Evolutionary conservation across 1,140 invertebrate species (phyloP).

Genomic region (Caenorhabditis remanei): DNA sequence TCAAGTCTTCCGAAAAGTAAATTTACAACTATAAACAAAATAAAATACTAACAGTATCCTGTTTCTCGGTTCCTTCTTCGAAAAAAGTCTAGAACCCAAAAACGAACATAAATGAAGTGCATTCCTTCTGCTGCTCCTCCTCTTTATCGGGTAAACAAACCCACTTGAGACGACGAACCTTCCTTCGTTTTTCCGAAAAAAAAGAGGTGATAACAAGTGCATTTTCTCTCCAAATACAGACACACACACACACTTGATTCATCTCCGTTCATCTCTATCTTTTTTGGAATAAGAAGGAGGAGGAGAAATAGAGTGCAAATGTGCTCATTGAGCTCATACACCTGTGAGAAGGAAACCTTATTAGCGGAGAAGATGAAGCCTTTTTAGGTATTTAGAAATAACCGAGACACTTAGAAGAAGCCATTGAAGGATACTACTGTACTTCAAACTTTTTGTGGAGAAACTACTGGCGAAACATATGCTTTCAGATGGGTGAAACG

Average conservation of each 20-base stretch:
- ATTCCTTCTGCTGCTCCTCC: background rate
- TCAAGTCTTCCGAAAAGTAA: no score
- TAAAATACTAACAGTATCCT: no score
- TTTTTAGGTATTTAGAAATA: constrained; percentile 51
- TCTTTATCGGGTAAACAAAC: constrained; percentile 39
- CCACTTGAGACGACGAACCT: constrained; percentile 40
- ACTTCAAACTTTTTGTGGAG: constrained; percentile 13
- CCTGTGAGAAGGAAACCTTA: constrained; percentile 6
- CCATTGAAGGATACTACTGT: background rate
- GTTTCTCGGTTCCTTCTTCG: background rate
- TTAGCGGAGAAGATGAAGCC: background rate
- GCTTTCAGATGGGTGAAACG: constrained; percentile 40
- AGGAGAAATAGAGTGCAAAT: background rate
- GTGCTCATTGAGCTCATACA: constrained; percentile 31
- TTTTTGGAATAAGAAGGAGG: background rate
- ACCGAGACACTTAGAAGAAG: background rate
- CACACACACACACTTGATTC: constrained; percentile 5
- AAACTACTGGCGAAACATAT: background rate
- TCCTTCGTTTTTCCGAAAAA: background rate
- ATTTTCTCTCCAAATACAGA: constrained; percentile 17
- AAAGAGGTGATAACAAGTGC: constrained; percentile 52
- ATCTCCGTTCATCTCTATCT: background rate
- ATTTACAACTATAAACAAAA: no score
- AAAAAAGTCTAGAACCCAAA: constrained; percentile 26
- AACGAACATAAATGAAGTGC: constrained; percentile 47